Evolutionary conservation across 2,113 vertebrate genomes (phyloP), one percentile per base, ranked within the genome.

Genomic region (Brachyistius frenatus): DNA sequence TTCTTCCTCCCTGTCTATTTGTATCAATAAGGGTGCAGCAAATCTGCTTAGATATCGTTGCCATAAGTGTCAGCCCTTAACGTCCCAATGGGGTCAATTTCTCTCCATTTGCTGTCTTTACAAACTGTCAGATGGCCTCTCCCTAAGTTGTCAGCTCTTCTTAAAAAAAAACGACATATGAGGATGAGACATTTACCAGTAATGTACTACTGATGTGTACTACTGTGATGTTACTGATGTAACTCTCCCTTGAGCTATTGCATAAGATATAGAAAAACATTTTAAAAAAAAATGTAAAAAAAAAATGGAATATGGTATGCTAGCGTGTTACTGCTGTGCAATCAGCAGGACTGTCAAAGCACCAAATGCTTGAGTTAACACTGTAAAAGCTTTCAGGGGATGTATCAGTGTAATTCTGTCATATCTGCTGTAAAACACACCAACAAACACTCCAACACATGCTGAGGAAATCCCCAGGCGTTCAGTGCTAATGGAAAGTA

Each of bases 31-130:
- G 35, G 5, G 58, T 52, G 16, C 13, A 44, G 52, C 35, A 81
- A 75, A 57, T 73, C 37, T 63, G 57, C 13, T 39, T 67, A 11
- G 52, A 67, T 39, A 41, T 5, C 23, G 7, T 8, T 49, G 31
- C 49, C 36, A 23, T 50, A 30, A 77, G 49, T 72, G 66, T 72
- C 66, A 66, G 50, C 39, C 44, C 33, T n/a, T 53, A 35, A 67
- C 6, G 9, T 80, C 69, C 77, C 61, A 60, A 0, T 60, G 65
- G 52, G 73, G 66, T 81, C 58, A 49, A 52, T 72, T 84, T 66
- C 55, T 41, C 37, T 56, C 5, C 7, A 5, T 74, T 78, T 46
- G 58, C 54, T 5, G 14, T 73, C 74, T 81, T 53, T 74, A 36
- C 7, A 74, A 60, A 37, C 49, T 66, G 60, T 70, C 61, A 58